Evolutionary conservation across 2,888 invertebrate species (phyloP).

Genomic region (Sesamia inferens): DNA sequence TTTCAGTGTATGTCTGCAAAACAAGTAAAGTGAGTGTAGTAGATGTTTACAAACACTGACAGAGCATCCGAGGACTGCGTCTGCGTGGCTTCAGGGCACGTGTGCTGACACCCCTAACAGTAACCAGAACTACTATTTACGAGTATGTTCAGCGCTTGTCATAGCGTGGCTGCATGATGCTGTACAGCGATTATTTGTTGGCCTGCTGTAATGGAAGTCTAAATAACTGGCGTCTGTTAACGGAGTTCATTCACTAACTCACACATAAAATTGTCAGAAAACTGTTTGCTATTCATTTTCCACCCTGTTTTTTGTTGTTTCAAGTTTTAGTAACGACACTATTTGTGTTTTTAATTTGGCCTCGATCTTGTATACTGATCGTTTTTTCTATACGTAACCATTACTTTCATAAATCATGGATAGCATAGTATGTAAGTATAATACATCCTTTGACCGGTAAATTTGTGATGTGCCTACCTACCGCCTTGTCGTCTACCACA

Average conservation of each 20-base stretch:
- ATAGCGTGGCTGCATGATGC: conserved; percentile 65
- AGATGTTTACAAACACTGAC: conserved; percentile 74
- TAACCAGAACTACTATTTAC: conserved; percentile 79
- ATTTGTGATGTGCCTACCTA: background rate
- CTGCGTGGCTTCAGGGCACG: conserved; percentile 75
- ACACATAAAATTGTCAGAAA: background rate
- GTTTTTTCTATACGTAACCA: background rate
- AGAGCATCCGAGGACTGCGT: conserved; percentile 64
- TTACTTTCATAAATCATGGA: background rate
- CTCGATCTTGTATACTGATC: background rate
- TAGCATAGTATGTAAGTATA: background rate
- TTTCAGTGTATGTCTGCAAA: conserved; percentile 47
- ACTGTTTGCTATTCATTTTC: background rate
- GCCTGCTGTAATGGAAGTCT: conserved; percentile 28
- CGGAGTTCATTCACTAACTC: conserved; percentile 3
- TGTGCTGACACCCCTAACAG: conserved; percentile 73
- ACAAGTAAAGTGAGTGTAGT: conserved; percentile 48
- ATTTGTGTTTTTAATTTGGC: background rate
- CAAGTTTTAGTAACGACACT: background rate
- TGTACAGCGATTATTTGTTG: conserved; percentile 69
- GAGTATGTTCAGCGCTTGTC: conserved; percentile 67
- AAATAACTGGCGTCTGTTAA: conserved; percentile 38
- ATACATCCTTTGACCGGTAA: background rate
- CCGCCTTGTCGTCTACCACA: background rate
- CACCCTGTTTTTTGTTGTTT: background rate